Evolutionary conservation across 2,888 invertebrate genomes (phyloP).

Genomic region (Brenthis daphne): DNA sequence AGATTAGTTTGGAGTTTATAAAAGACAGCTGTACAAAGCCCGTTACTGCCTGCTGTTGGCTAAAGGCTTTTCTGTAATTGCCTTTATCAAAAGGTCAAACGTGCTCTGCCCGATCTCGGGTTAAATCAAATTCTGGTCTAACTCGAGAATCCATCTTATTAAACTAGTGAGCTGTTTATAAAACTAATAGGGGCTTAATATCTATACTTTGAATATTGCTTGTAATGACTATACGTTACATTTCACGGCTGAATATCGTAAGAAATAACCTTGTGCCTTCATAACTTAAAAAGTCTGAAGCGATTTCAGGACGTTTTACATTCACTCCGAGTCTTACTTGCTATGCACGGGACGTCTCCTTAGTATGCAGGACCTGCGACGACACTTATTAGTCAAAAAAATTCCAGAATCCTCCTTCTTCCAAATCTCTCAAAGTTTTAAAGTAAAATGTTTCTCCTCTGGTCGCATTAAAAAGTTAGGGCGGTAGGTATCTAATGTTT

Average conservation of each 20-base stretch:
- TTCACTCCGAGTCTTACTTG: slow-evolving; percentile 69
- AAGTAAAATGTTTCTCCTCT: slow-evolving; percentile 63
- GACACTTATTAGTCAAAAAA: slow-evolving; percentile 81
- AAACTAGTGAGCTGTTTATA: slow-evolving; percentile 38
- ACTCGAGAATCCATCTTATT: slow-evolving; percentile 40
- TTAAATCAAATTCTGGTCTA: slow-evolving; percentile 42
- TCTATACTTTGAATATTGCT: slow-evolving; percentile 30
- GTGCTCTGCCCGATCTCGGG: slow-evolving; percentile 43
- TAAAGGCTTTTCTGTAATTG: slow-evolving; percentile 44
- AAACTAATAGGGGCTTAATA: slow-evolving; percentile 37
- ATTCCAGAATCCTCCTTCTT: slow-evolving; percentile 67
- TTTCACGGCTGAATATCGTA: slow-evolving; percentile 33
- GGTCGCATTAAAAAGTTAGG: slow-evolving; percentile 72
- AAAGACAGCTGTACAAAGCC: slow-evolving; percentile 39
- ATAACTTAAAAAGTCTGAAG: slow-evolving; percentile 54
- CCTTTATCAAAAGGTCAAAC: slow-evolving; percentile 46
- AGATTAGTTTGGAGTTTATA: slow-evolving; percentile 35
- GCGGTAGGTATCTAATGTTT: slow-evolving; percentile 71
- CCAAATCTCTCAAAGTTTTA: slow-evolving; percentile 57
- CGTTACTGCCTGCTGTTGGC: slow-evolving; percentile 40
- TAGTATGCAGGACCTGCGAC: slow-evolving; percentile 74
- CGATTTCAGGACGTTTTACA: slow-evolving; percentile 73
- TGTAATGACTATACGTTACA: slow-evolving; percentile 31
- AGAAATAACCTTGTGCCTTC: slow-evolving; percentile 43
- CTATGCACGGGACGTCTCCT: slow-evolving; percentile 70